phyloP scores from a whole-genome alignment of 1,140 invertebrate species.

The Aphis gossypii region DNA sequence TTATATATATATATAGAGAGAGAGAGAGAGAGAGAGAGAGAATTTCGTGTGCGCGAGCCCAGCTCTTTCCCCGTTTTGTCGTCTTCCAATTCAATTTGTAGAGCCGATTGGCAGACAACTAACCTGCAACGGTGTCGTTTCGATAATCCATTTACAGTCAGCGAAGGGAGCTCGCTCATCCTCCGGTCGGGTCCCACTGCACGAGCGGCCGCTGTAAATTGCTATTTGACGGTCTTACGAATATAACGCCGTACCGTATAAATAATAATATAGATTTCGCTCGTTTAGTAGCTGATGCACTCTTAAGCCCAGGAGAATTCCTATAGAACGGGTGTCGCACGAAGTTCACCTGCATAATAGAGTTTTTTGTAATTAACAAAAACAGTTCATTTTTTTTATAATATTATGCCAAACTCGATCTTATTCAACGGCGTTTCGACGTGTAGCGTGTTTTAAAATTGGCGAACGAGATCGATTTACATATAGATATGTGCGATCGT shows the following conservation, averaged over 20 bases:
- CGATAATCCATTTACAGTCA: slow-evolving; percentile 36
- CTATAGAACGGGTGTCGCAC: not conserved
- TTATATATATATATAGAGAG: too few species aligned
- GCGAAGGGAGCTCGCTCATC: not conserved
- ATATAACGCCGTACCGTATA: not conserved
- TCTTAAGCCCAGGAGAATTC: not conserved
- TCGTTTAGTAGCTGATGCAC: not conserved
- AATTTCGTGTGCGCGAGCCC: not conserved
- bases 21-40: not conserved
- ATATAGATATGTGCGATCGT: too few species aligned
- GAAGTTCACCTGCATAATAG: not conserved
- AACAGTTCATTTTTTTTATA: not conserved
- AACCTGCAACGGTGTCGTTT: slow-evolving; percentile 34
- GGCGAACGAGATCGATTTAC: too few species aligned
- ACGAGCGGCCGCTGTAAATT: slow-evolving; percentile 18
- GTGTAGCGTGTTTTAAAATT: too few species aligned
- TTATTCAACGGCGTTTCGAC: too few species aligned
- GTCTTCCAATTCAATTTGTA: slow-evolving; percentile 42
- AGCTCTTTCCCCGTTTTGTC: not conserved
- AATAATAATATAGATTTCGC: not conserved
- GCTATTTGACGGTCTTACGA: slow-evolving; percentile 16
- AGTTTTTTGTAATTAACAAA: not conserved
- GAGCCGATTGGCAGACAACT: slow-evolving; percentile 35
- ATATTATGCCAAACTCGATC: too few species aligned
- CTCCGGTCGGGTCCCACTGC: not conserved